Evolutionary conservation across 2,797 vertebrate species (phyloP).

Genomic region (Protonibea diacanthus): DNA sequence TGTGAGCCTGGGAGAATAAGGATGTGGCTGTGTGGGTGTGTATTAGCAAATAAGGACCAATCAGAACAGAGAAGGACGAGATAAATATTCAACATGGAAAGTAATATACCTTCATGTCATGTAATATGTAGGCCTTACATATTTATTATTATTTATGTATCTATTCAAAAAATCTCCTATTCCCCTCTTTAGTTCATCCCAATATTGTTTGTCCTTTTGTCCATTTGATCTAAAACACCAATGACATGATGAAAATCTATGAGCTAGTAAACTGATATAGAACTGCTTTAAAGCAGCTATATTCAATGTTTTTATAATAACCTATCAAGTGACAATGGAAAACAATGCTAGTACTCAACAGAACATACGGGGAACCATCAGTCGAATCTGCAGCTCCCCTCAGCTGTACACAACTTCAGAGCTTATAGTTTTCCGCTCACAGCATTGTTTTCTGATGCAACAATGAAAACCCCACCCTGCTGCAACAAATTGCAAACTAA

Average conservation of each 20-base stretch:
- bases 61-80: constrained; percentile 20
- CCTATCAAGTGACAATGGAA: too few species aligned
- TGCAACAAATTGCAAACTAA: too few species aligned
- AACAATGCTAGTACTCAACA: too few species aligned
- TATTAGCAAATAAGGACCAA: constrained; percentile 39
- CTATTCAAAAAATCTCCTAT: neutral
- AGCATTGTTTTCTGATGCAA: too few species aligned
- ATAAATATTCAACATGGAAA: constrained; percentile 10
- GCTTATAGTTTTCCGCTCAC: too few species aligned
- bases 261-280: neutral
- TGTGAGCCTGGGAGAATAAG: constrained; percentile 48
- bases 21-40: constrained; percentile 29
- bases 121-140: neutral
- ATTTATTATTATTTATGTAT: neutral
- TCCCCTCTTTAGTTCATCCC: neutral
- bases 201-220: neutral
- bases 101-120: neutral
- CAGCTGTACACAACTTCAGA: too few species aligned
- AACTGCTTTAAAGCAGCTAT: neutral
- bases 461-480: too few species aligned
- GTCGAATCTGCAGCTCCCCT: too few species aligned
- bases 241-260: neutral
- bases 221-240: neutral
- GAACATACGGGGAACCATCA: too few species aligned
- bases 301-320: too few species aligned